Conservation (phyloP, 2,797 vertebrate species). For the Eutrigla gurnardus region DNA sequence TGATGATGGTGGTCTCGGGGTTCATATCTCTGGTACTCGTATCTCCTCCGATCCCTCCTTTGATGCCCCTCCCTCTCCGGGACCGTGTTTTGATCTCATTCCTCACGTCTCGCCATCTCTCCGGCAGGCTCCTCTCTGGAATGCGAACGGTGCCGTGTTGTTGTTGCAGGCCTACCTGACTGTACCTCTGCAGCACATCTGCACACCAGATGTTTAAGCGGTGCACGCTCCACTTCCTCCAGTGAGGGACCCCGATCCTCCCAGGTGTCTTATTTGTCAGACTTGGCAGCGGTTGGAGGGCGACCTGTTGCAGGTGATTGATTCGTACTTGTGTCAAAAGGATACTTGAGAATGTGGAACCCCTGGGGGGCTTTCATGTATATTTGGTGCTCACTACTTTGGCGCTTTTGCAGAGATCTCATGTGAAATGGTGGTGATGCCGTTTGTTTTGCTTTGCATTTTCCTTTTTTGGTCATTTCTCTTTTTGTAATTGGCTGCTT, state of each 20-base stretch:
- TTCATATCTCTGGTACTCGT: conserved; percentile 13
- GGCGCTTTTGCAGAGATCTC: background rate
- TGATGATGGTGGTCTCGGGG: conserved; percentile 26
- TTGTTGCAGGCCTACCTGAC: conserved; percentile 39
- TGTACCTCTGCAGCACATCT: conserved; percentile 55
- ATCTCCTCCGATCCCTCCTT: conserved; percentile 45
- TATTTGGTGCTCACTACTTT: background rate
- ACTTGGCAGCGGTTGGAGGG: conserved; percentile 8
- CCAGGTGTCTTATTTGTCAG: conserved; percentile 57
- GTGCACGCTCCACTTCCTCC: conserved; percentile 11
- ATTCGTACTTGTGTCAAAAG: background rate
- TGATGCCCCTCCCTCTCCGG: conserved; percentile 36
- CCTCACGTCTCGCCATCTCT: conserved; percentile 49
- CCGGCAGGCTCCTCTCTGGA: conserved; percentile 54
- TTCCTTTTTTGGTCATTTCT: background rate
- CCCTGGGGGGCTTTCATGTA: background rate
- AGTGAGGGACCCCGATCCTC: conserved; percentile 20
- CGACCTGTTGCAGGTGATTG: conserved; percentile 17
- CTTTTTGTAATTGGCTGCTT: background rate
- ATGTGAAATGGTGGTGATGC: background rate
- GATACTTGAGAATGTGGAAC: background rate
- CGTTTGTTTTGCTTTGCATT: background rate
- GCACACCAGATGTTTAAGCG: conserved; percentile 66
- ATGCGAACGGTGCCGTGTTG: conserved; percentile 41
- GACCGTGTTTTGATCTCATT: conserved; percentile 50